Conservation (phyloP, 2,888 invertebrate genomes). For the Hypomecis atomaria region DNA sequence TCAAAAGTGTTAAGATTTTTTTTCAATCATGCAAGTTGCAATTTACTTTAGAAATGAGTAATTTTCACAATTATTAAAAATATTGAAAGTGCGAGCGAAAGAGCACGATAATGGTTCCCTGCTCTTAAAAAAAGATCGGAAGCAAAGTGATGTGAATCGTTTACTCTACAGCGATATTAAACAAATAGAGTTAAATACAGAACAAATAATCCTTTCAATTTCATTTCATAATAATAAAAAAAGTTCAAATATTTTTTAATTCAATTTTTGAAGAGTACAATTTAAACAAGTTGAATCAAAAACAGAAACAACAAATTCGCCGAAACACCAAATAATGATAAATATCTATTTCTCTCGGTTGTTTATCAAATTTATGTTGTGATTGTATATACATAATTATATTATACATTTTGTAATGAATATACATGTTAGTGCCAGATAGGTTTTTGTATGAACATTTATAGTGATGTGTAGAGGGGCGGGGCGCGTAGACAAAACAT, state of each 20-base stretch:
- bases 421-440: conserved; percentile 84
- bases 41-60: no score
- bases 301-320: conserved; percentile 52
- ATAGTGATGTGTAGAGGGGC: conserved; percentile 50
- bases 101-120: no score
- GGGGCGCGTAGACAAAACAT: conserved; percentile 8
- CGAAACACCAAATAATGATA: conserved; percentile 61
- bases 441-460: conserved; percentile 81
- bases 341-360: conserved; percentile 75
- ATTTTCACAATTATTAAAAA: no score
- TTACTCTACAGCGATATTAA: conserved; percentile 31
- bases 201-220: conserved; percentile 43
- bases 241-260: conserved; percentile 65
- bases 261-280: conserved; percentile 62
- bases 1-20: no score
- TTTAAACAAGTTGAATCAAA: conserved; percentile 50
- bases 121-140: conserved; percentile 20
- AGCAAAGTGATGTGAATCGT: conserved; percentile 5
- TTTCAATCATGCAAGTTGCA: no score
- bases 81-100: no score
- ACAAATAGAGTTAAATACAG: conserved; percentile 32
- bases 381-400: conserved; percentile 80
- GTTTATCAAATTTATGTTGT: conserved; percentile 83
- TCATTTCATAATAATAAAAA: conserved; percentile 40
- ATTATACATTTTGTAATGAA: conserved; percentile 83